These are phyloP conservation scores for Lamellibrachia columna DNA, from an alignment of 2,888 invertebrate genomes.

Conservation along the genomic window DNA sequence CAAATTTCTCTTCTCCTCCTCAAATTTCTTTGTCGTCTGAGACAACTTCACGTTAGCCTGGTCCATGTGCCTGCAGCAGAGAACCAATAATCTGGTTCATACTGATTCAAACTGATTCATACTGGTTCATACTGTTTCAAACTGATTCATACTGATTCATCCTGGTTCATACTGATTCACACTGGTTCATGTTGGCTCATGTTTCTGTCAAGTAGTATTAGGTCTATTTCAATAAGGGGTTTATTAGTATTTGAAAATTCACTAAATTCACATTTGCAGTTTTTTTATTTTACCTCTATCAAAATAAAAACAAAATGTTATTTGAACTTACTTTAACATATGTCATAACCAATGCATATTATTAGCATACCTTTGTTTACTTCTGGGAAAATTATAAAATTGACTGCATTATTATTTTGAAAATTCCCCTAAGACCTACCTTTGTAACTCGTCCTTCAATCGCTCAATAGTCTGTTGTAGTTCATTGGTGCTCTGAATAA, in stretches of 20 bases:
- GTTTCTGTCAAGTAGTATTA: background rate
- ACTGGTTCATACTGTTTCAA: too few species aligned
- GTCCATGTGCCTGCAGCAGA: slow-evolving; percentile 24
- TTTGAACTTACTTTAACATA: background rate
- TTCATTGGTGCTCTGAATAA: slow-evolving; percentile 51
- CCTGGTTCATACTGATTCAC: background rate
- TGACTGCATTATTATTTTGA: background rate
- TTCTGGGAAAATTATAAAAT: background rate
- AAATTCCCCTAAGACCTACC: background rate
- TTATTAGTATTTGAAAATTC: background rate
- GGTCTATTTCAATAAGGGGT: background rate
- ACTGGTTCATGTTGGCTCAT: too few species aligned
- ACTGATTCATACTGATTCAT: too few species aligned
- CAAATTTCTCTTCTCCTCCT: slow-evolving; percentile 43
- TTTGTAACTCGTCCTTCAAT: slow-evolving; percentile 53
- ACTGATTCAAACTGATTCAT: background rate
- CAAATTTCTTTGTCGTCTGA: slow-evolving; percentile 29
- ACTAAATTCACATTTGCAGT: too few species aligned
- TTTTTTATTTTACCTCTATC: background rate
- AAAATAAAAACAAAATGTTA: background rate
- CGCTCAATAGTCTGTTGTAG: slow-evolving; percentile 55
- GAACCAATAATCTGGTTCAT: background rate
- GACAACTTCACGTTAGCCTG: slow-evolving; percentile 31
- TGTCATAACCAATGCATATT: background rate
- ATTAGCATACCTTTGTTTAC: background rate